Conservation (phyloP, 1,140 invertebrate species). For the Bathynomus jamesi region DNA sequence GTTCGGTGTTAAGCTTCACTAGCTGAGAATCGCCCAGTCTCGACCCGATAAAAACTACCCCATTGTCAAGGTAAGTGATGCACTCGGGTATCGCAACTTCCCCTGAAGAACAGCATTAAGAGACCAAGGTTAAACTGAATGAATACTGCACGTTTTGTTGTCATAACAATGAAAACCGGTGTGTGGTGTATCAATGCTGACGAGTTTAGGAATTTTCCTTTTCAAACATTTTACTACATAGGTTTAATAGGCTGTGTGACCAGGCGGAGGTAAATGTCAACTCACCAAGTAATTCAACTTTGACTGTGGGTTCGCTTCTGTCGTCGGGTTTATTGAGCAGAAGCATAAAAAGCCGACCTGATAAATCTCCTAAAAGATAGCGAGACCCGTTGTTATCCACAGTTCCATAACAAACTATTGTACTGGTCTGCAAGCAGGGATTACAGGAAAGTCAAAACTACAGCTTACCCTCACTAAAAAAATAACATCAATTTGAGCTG, state of each 20-base stretch:
- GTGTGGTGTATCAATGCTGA: too few species aligned
- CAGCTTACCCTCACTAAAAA: too few species aligned
- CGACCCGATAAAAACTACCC: conserved; percentile 94
- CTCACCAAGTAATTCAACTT: conserved; percentile 80
- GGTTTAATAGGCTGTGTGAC: too few species aligned
- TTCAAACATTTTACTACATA: too few species aligned
- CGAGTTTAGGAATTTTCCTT: too few species aligned
- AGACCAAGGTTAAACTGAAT: too few species aligned
- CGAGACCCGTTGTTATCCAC: conserved; percentile 78
- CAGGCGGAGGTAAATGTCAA: too few species aligned
- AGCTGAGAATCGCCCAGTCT: conserved; percentile 93
- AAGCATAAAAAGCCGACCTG: conserved; percentile 93
- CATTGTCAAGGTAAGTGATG: conserved; percentile 98
- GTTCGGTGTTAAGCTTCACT: conserved; percentile 76
- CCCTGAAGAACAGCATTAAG: too few species aligned
- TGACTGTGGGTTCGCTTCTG: conserved; percentile 78
- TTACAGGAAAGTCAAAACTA: too few species aligned
- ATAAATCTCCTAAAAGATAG: conserved; percentile 90
- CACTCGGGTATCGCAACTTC: conserved; percentile 96
- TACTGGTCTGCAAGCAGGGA: conserved; percentile 68
- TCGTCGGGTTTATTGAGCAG: conserved; percentile 77
- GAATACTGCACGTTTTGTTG: too few species aligned
- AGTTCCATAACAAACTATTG: conserved; percentile 89
- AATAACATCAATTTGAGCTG: too few species aligned
- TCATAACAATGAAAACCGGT: too few species aligned